Conservation (phyloP, 2,888 invertebrate genomes). For the Papilio protenor region DNA sequence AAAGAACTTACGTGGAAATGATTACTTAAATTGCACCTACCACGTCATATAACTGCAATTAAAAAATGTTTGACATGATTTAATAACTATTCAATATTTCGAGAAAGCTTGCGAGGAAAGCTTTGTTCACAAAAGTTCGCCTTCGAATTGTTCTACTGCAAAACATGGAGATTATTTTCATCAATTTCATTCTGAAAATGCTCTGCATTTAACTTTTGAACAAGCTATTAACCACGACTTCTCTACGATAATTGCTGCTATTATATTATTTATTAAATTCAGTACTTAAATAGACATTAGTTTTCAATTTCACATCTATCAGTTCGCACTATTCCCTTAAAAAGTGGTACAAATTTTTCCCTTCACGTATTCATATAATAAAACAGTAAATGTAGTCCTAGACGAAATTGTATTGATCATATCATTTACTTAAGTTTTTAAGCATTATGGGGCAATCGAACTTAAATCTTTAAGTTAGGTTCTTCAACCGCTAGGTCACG, state of each 20-base stretch:
- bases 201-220: not conserved
- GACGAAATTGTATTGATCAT: not conserved
- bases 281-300: not conserved
- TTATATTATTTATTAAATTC: not conserved
- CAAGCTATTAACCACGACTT: not conserved
- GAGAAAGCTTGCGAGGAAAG: not conserved
- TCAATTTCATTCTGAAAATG: constrained; percentile 2
- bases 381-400: not conserved
- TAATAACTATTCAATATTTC: constrained; percentile 2
- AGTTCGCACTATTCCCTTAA: no score
- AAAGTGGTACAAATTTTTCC: no score
- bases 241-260: not conserved
- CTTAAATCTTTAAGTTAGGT: not conserved
- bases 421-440: no score
- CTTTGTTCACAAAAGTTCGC: not conserved
- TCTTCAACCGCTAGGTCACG: constrained; percentile 6
- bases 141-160: not conserved
- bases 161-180: not conserved
- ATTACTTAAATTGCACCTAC: no score
- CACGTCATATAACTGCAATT: no score
- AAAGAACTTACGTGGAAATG: no score
- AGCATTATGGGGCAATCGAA: no score
- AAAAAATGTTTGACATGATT: not conserved
- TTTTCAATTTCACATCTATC: no score
- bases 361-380: not conserved